A percentile compares a stretch with the other conserved stretches of the same genome.
Conservation (phyloP, 2,888 invertebrate species). For the Megalurothrips usitatus region DNA sequence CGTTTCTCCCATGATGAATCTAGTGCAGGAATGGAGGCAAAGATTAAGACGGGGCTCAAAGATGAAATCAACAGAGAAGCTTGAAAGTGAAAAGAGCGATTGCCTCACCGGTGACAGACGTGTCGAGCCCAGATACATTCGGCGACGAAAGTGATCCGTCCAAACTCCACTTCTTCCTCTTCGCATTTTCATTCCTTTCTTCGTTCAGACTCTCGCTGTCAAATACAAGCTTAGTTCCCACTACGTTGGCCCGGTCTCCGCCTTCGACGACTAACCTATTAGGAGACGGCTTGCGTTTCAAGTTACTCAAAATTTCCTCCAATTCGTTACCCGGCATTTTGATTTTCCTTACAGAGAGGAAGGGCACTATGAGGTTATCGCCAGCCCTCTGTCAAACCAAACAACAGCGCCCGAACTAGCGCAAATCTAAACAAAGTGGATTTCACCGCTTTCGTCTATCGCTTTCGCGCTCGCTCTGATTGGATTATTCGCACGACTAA, state of each 20-base stretch:
- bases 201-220: neutral
- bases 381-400: too few species aligned
- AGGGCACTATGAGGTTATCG: too few species aligned
- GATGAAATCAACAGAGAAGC: neutral
- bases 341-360: too few species aligned
- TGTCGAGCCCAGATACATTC: neutral
- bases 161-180: neutral
- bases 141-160: neutral
- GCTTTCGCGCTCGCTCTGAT: too few species aligned
- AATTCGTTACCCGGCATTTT: neutral
- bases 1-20: slow-evolving; percentile 63
- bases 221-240: neutral
- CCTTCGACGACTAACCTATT: slow-evolving; percentile 9
- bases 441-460: too few species aligned
- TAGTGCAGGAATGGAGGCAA: slow-evolving; percentile 31
- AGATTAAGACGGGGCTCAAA: neutral
- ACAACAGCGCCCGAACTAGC: too few species aligned
- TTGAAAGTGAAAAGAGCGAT: neutral
- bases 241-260: neutral
- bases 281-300: neutral
- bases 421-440: too few species aligned
- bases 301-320: neutral
- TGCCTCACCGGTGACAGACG: neutral
- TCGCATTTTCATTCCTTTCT: neutral
- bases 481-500: too few species aligned